Conservation (phyloP, 1,140 invertebrate species). For the Cydia amplana region DNA sequence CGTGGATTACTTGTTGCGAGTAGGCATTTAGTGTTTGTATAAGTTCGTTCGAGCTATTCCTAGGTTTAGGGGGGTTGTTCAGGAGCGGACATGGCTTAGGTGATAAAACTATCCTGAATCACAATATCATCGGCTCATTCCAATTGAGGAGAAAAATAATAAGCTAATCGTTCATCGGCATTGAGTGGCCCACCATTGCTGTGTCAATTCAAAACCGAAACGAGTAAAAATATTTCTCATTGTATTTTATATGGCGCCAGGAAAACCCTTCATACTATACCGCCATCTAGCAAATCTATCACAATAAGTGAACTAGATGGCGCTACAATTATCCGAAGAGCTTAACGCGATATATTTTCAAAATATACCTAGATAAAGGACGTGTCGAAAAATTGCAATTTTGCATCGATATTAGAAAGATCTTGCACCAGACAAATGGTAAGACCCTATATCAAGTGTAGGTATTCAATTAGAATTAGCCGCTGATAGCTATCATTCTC, state of each 20-base stretch:
- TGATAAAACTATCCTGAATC: slow-evolving; percentile 22
- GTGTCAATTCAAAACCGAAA: too few species aligned
- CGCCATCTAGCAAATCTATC: background rate
- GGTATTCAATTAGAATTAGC: slow-evolving; percentile 4
- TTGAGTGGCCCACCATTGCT: too few species aligned
- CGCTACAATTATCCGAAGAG: background rate
- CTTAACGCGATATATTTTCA: background rate
- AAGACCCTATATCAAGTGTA: background rate
- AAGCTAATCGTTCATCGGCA: too few species aligned
- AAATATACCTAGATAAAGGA: too few species aligned
- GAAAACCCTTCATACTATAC: background rate
- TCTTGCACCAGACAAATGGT: too few species aligned
- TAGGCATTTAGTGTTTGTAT: slow-evolving; percentile 47
- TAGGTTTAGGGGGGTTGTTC: slow-evolving; percentile 6
- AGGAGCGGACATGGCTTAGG: slow-evolving; percentile 17
- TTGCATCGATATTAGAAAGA: too few species aligned
- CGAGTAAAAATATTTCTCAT: too few species aligned
- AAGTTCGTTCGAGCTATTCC: slow-evolving; percentile 24
- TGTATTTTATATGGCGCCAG: background rate
- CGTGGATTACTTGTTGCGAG: slow-evolving; percentile 57
- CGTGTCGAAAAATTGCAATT: too few species aligned
- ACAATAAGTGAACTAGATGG: background rate
- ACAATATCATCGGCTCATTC: slow-evolving; percentile 18
- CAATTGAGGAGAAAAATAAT: background rate
- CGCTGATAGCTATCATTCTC: background rate